Evolutionary conservation across 2,888 invertebrate species (phyloP).

Genomic region (Falcaria lacertinaria): DNA sequence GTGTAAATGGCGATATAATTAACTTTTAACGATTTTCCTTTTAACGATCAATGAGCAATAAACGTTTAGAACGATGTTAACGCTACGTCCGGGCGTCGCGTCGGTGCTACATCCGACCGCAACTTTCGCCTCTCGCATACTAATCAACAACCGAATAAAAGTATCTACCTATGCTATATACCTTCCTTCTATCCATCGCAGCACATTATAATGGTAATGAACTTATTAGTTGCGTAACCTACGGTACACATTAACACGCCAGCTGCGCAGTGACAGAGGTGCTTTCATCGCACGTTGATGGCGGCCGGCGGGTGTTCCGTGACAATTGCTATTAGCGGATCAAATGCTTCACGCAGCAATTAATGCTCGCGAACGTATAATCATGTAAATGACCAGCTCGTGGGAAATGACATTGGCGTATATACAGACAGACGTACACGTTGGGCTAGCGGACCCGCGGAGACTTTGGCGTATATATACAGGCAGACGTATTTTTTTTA

Average conservation of each 20-base stretch:
- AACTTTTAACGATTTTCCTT: background rate
- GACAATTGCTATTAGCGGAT: background rate
- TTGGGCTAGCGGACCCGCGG: background rate
- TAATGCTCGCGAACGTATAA: conserved; percentile 16
- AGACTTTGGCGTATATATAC: too few species aligned
- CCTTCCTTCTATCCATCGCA: too few species aligned
- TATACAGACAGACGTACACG: background rate
- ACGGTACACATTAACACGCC: background rate
- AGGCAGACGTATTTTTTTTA: too few species aligned
- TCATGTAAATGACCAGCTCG: conserved; percentile 26
- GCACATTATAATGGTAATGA: conserved; percentile 1
- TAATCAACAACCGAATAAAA: conserved; percentile 17
- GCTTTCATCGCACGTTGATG: background rate
- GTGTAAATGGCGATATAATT: too few species aligned
- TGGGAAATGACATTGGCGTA: conserved; percentile 38
- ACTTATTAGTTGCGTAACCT: conserved; percentile 5
- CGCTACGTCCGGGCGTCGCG: conserved; percentile 3
- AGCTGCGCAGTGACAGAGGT: background rate
- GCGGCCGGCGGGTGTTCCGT: background rate
- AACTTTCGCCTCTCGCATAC: conserved; percentile 32
- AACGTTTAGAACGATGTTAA: background rate
- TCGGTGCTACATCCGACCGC: conserved; percentile 21
- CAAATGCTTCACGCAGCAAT: background rate
- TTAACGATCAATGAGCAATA: background rate
- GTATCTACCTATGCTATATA: background rate